A percentile compares a stretch with the other conserved stretches of the same genome.
These are phyloP conservation scores for Spinibarbus caldwelli DNA, from an alignment of 2,797 vertebrate genomes.

Conservation along the genomic window DNA sequence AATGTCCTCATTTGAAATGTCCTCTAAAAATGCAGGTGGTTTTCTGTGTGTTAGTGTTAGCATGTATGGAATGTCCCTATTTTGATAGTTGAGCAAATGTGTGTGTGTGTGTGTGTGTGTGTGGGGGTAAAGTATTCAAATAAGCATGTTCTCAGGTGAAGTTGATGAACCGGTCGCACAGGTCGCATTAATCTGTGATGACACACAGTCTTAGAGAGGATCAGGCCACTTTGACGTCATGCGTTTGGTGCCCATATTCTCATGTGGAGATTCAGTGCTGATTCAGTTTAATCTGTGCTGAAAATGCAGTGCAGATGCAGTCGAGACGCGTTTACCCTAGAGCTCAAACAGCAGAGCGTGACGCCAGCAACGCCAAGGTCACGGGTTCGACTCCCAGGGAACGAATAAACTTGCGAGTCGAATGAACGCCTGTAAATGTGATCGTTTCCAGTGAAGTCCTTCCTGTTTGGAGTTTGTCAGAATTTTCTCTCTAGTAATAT, in stretches of 20 bases:
- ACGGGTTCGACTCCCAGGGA: not conserved
- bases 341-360: not conserved
- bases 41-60: not conserved
- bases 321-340: not conserved
- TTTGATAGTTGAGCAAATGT: not conserved
- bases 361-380: not conserved
- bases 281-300: not conserved
- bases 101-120: not conserved
- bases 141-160: not conserved
- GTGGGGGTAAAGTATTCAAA: constrained; percentile 23
- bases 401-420: not conserved
- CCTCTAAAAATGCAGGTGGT: not conserved
- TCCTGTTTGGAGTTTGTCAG: not conserved
- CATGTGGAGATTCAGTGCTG: not conserved
- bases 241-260: not conserved
- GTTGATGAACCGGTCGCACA: constrained; percentile 37
- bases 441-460: not conserved
- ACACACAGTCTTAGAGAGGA: not conserved
- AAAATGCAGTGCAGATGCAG: not conserved
- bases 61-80: not conserved
- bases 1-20: not conserved
- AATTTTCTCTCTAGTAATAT: not conserved
- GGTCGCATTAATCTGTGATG: not conserved
- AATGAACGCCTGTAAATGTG: not conserved
- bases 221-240: not conserved